A percentile compares a stretch with the other conserved stretches of the same genome.
Conservation (phyloP, 1,140 invertebrate species). For the Pseudomyrmex dendroicus region DNA sequence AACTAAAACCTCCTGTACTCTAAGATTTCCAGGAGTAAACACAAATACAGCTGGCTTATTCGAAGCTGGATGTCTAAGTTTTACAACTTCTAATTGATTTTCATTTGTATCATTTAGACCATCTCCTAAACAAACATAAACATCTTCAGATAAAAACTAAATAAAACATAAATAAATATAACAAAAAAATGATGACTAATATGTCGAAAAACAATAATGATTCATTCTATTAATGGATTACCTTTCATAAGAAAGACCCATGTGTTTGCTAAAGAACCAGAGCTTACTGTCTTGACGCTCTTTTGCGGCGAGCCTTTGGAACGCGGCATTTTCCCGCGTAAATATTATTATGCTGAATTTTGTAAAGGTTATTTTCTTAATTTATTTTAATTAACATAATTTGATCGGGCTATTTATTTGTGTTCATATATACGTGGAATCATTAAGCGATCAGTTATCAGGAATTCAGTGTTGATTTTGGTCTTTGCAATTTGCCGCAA, state of each 20-base stretch:
- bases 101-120: conserved; percentile 85
- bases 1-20: conserved; percentile 88
- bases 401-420: conserved; percentile 26
- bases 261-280: conserved; percentile 84
- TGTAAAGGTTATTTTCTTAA: conserved; percentile 58
- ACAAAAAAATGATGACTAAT: not conserved
- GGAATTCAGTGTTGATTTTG: too few species aligned
- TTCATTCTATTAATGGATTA: conserved; percentile 65
- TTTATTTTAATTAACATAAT: conserved; percentile 30
- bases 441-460: conserved; percentile 75
- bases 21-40: conserved; percentile 86
- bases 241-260: conserved; percentile 89
- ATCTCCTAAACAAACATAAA: conserved; percentile 78
- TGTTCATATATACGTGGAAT: conserved; percentile 10
- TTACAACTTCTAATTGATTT: conserved; percentile 90
- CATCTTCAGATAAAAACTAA: not conserved
- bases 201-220: not conserved
- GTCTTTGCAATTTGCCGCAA: too few species aligned
- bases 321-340: conserved; percentile 83
- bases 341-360: conserved; percentile 24
- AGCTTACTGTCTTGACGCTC: conserved; percentile 84
- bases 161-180: not conserved
- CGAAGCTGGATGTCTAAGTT: conserved; percentile 89
- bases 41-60: conserved; percentile 87
- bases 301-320: conserved; percentile 86